Evolutionary conservation across 2,888 invertebrate species (phyloP).

Genomic region (Epiblema foenella): DNA sequence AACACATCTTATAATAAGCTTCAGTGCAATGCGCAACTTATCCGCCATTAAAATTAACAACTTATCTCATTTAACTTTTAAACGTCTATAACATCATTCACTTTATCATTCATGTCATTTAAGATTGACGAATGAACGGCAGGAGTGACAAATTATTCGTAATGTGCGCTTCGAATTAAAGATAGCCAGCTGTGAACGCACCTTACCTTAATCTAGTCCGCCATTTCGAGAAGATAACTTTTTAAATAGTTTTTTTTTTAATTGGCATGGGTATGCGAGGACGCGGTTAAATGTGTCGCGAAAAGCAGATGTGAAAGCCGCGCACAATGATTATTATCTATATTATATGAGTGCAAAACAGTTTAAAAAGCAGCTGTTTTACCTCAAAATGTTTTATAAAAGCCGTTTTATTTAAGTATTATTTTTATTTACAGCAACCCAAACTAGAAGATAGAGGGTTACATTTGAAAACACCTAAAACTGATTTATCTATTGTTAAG

Average conservation of each 20-base stretch:
- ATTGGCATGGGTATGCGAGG: slow-evolving; percentile 42
- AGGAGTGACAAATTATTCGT: slow-evolving; percentile 51
- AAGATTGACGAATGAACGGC: slow-evolving; percentile 54
- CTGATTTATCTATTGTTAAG: too few species aligned
- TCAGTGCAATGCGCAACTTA: slow-evolving; percentile 6
- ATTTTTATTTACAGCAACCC: slow-evolving; percentile 9
- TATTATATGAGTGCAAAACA: slow-evolving; percentile 36
- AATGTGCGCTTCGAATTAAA: slow-evolving; percentile 53
- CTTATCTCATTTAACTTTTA: slow-evolving; percentile 40
- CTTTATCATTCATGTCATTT: slow-evolving; percentile 41
- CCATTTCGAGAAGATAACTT: slow-evolving; percentile 42
- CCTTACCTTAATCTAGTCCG: slow-evolving; percentile 53
- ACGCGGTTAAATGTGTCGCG: slow-evolving; percentile 31
- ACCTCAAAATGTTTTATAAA: slow-evolving; percentile 35
- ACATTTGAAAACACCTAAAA: neutral
- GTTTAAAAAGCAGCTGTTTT: slow-evolving; percentile 39
- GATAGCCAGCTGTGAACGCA: slow-evolving; percentile 55
- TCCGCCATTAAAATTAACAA: slow-evolving; percentile 22
- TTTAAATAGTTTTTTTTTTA: slow-evolving; percentile 41
- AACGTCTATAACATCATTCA: slow-evolving; percentile 33
- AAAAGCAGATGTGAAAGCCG: slow-evolving; percentile 40
- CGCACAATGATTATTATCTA: slow-evolving; percentile 38
- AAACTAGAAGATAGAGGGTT: slow-evolving; percentile 7
- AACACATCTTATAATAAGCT: slow-evolving; percentile 47
- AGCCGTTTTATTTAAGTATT: slow-evolving; percentile 16